These are phyloP conservation scores for Lasioglossum morio DNA, from an alignment of 2,888 invertebrate genomes.

Conservation along the genomic window DNA sequence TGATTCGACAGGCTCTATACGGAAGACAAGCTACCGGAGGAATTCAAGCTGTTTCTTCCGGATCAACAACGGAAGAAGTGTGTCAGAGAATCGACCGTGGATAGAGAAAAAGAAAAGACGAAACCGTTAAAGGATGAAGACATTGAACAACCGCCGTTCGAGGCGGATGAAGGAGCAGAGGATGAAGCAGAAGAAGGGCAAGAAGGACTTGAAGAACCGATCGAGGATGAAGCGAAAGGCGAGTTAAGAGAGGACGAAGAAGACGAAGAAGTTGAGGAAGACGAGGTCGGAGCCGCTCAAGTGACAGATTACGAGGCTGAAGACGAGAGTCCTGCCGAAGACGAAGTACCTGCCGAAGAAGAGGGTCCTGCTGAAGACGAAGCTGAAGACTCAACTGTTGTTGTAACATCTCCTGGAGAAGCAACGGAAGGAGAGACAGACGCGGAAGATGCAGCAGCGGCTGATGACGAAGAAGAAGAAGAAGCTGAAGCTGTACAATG, in stretches of 20 bases:
- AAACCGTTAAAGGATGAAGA: slow-evolving; percentile 29
- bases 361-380: slow-evolving; percentile 26
- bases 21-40: slow-evolving; percentile 97
- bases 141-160: slow-evolving; percentile 41
- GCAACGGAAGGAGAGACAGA: slow-evolving; percentile 48
- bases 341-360: slow-evolving; percentile 39
- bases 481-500: slow-evolving; percentile 28
- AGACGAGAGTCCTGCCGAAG: slow-evolving; percentile 8
- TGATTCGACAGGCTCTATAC: slow-evolving; percentile 91
- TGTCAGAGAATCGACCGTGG: slow-evolving; percentile 39
- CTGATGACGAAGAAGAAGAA: slow-evolving; percentile 32
- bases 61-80: slow-evolving; percentile 87
- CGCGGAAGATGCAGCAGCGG: slow-evolving; percentile 15
- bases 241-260: background rate
- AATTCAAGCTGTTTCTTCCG: slow-evolving; percentile 97
- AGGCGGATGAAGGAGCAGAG: slow-evolving; percentile 17
- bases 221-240: slow-evolving; percentile 14
- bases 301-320: slow-evolving; percentile 31
- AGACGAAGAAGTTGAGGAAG: slow-evolving; percentile 36
- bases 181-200: slow-evolving; percentile 25
- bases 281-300: slow-evolving; percentile 8
- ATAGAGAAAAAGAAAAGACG: slow-evolving; percentile 18
- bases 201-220: background rate
- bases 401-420: slow-evolving; percentile 8
- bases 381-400: background rate